Evolutionary conservation across 2,888 invertebrate genomes (phyloP), one percentile per base, ranked within the genome.

Genomic region (Eucriotettix oculatus): DNA sequence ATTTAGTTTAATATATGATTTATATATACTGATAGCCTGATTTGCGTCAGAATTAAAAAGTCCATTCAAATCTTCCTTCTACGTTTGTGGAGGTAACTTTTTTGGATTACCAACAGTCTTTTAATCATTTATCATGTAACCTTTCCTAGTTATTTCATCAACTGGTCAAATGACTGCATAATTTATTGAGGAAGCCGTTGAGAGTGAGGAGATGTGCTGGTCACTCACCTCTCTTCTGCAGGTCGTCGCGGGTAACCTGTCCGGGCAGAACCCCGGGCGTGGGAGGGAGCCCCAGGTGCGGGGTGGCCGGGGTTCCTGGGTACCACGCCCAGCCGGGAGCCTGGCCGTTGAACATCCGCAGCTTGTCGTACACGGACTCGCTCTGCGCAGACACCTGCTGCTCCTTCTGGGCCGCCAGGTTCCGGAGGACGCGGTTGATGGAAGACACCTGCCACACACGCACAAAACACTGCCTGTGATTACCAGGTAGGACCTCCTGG

Each of bases 341-440:
- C 73, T 91, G 90, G 1, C 91, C 94, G 76, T 95, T 95, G 76
- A 95, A 91, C 87, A 96, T 91, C 67, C 95, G 80, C 67, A 96
- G 77, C 76, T 94, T 95, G 76, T 95, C 95, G 76, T 95, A 95
- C 56, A 92, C 91, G 65, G 90, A 89, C 75, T 95, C 94, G 73
- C 85, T 87, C 70, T 87, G 86, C 66, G 84, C 83, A 54, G 83
- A 83, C 54, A 86, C 85, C 68, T 91, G 90, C 74, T 92, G 92
- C 76, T 95, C 97, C 75, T 96, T 98, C 76, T 95, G 94, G 58
- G 94, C 91, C 41, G 96, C 94, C 69, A 98, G 80, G 77, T 97
- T 98, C 65, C 98, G 80, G 62, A 98, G 81, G 63, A 98, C 98
- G 68, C 98, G 87, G 80, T 98, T 98, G 75, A 98, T 98, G 70